Base-by-base conservation (phyloP, 2,113 vertebrate species). In the Girardinichthys multiradiatus region DNA sequence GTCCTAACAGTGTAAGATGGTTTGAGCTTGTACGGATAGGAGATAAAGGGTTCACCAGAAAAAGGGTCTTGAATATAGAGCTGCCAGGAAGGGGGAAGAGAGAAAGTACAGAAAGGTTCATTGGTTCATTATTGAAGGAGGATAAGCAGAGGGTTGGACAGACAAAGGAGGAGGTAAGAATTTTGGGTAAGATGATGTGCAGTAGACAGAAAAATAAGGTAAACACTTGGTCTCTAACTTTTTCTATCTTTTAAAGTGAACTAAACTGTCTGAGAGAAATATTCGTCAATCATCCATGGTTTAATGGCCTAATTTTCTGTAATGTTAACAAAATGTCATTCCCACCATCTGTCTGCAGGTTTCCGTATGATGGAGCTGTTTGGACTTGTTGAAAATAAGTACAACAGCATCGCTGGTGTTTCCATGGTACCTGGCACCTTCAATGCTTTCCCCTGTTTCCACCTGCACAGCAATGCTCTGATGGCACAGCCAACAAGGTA, bases 351-450 rank as follows among this genome's bases (percentile, higher is more conserved):
- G 37, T 68, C 3, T 0, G 6, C 74, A 99, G 98, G 98, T 58
- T 99, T 99, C 94, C 95, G 95, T 80, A 99, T 99, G 98, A 99
- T 99, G 98, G 98, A 98, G 87, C 94, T 96, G 92, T 99, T 99
- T 76, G 96, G 98, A 14, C 94, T 99, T 81, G 90, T 96, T 82
- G 96, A 98, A 89, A 94, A 95, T 69, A 95, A 94, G 7, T 99
- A 98, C 91, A 94, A 95, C 64, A 87, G 90, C 24, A 79, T 98
- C 42, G 80, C 96, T 30, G 97, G 98, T 0, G 95, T 99, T 70
- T 98, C 98, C 33, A 96, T 99, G 97, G 96, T 97, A 57, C 96
- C 97, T 0, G 98, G 98, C 15, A 99, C 97, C 59, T 98, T 99
- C 91, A 99, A 99, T 86, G 92, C 95, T 62, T 99, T 95, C 82